phyloP scores from a whole-genome alignment of 1,140 invertebrate genomes.

The Grapholita molesta region DNA sequence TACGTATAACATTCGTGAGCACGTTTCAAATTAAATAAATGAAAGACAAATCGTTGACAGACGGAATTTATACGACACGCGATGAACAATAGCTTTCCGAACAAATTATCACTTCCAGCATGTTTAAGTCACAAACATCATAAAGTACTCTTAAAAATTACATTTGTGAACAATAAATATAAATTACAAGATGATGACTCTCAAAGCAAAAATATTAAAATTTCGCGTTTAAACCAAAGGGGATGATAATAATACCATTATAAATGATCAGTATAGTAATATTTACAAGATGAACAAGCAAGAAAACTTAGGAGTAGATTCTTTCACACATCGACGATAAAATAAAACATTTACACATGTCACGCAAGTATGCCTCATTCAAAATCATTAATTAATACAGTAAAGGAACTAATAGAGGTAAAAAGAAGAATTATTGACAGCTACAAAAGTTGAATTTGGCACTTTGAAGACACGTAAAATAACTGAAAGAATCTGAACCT shows the following conservation, averaged over 20 bases:
- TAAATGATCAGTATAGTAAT: constrained; percentile 51
- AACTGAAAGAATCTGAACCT: constrained; percentile 66
- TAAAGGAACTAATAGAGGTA: constrained; percentile 44
- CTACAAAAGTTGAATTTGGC: constrained; percentile 58
- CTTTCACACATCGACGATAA: constrained; percentile 42
- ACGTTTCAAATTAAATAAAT: constrained; percentile 53
- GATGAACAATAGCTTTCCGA: neutral
- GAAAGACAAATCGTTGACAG: constrained; percentile 54
- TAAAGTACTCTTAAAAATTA: neutral
- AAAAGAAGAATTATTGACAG: constrained; percentile 30
- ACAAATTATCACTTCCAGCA: neutral
- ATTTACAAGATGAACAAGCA: constrained; percentile 68
- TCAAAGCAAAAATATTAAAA: constrained; percentile 7
- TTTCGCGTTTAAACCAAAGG: neutral
- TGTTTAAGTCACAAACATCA: neutral
- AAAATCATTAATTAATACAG: constrained; percentile 27
- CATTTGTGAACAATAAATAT: neutral
- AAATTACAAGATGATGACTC: neutral
- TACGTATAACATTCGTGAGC: constrained; percentile 69
- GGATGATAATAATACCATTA: constrained; percentile 37
- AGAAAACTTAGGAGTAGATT: constrained; percentile 59
- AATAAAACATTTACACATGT: neutral
- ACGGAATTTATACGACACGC: constrained; percentile 23
- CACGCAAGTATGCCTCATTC: neutral
- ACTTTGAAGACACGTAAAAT: constrained; percentile 45